phyloP scores from a whole-genome alignment of 2,113 vertebrate genomes.

The Carassius gibelio region DNA sequence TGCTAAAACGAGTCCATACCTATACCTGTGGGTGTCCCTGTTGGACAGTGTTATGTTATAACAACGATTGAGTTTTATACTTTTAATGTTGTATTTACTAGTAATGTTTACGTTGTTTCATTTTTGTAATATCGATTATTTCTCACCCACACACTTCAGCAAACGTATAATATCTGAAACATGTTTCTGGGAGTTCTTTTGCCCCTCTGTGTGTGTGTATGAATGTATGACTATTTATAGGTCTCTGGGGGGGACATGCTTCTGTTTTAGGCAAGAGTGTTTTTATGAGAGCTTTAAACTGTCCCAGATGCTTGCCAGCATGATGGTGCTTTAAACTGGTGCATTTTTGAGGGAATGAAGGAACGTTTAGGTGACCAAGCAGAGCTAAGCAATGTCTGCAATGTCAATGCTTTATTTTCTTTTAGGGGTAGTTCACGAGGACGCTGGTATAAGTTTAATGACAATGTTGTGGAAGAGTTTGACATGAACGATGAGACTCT shows the following conservation, averaged over 20 bases:
- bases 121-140: too few relatives aligned
- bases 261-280: conserved; percentile 49
- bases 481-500: conserved; percentile 94
- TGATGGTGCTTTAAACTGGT: conserved; percentile 33
- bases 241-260: conserved; percentile 29
- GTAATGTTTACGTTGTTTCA: too few relatives aligned
- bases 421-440: conserved; percentile 86
- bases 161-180: conserved; percentile 4
- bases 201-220: conserved; percentile 3
- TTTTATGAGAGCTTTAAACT: conserved; percentile 53
- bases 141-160: too few relatives aligned
- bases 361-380: conserved; percentile 51
- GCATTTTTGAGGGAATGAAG: conserved; percentile 49
- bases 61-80: too few relatives aligned
- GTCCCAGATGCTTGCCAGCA: conserved; percentile 69
- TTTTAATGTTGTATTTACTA: too few relatives aligned
- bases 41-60: too few relatives aligned
- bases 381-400: conserved; percentile 6
- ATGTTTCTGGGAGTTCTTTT: neutral
- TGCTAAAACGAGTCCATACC: too few relatives aligned
- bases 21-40: too few relatives aligned
- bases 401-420: neutral
- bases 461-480: conserved; percentile 96
- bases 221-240: conserved; percentile 16
- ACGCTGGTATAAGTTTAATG: conserved; percentile 98